A percentile compares a stretch with the other conserved stretches of the same genome.
These are phyloP conservation scores for Dynastes hyllus DNA, from an alignment of 2,888 invertebrate species.

Conservation along the genomic window DNA sequence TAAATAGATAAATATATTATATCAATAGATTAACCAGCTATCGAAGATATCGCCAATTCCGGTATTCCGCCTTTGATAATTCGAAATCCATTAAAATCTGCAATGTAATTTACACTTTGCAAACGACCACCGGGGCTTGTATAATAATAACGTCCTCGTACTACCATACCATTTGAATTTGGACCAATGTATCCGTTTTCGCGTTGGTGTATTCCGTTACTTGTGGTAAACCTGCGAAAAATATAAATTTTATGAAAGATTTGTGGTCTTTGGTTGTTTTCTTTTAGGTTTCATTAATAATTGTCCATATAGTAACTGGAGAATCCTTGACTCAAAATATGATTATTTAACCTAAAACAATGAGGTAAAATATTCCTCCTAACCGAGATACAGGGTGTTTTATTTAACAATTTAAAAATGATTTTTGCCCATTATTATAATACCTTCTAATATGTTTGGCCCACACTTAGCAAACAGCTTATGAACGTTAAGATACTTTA, in stretches of 20 bases:
- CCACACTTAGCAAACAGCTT: too few relatives aligned
- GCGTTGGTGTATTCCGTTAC: constrained; percentile 38
- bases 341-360: too few relatives aligned
- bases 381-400: too few relatives aligned
- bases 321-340: too few relatives aligned
- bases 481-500: too few relatives aligned
- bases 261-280: neutral
- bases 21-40: constrained; percentile 37
- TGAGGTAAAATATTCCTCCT: too few relatives aligned
- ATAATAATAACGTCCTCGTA: constrained; percentile 44
- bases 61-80: constrained; percentile 30
- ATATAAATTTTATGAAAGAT: neutral
- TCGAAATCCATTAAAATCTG: constrained; percentile 47
- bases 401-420: too few relatives aligned
- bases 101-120: constrained; percentile 37
- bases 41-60: constrained; percentile 37
- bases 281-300: too few relatives aligned
- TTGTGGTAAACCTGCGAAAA: constrained; percentile 40
- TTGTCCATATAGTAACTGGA: too few relatives aligned
- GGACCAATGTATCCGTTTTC: constrained; percentile 36
- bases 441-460: too few relatives aligned
- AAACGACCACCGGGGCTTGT: constrained; percentile 35
- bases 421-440: too few relatives aligned
- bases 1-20: neutral
- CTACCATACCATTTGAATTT: constrained; percentile 36